Evolutionary conservation across 2,113 vertebrate genomes (phyloP).

Genomic region (Conger conger): DNA sequence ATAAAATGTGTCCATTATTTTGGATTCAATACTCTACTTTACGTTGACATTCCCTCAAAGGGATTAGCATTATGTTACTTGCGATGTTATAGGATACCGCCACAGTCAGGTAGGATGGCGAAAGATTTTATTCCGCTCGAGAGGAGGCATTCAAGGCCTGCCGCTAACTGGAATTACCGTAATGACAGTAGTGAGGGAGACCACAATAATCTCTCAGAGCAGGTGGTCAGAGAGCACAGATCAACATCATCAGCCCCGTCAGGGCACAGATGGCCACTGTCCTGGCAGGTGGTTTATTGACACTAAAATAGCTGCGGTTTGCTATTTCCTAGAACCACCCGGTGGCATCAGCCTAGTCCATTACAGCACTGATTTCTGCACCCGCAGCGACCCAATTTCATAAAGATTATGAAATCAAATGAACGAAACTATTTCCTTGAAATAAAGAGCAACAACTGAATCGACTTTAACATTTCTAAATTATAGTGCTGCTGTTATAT

Average conservation of each 20-base stretch:
- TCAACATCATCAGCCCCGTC: not conserved
- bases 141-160: not conserved
- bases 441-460: too few relatives aligned
- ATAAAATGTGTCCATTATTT: not conserved
- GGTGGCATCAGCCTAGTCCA: too few relatives aligned
- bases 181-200: not conserved
- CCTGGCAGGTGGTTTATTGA: not conserved
- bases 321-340: too few relatives aligned
- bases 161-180: not conserved
- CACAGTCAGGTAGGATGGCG: not conserved
- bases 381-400: too few relatives aligned
- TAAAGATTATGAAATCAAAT: too few relatives aligned
- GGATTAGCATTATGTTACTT: not conserved
- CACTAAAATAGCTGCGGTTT: too few relatives aligned
- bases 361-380: too few relatives aligned
- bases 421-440: too few relatives aligned
- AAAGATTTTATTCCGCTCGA: not conserved
- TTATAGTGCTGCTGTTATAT: too few relatives aligned
- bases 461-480: too few relatives aligned
- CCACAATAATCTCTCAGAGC: not conserved
- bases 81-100: not conserved
- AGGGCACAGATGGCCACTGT: not conserved
- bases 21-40: not conserved
- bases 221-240: not conserved
- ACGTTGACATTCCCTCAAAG: too few relatives aligned